These are phyloP conservation scores for Drosophila tanythrix DNA, from an alignment of 2,888 invertebrate species.

Conservation along the genomic window DNA sequence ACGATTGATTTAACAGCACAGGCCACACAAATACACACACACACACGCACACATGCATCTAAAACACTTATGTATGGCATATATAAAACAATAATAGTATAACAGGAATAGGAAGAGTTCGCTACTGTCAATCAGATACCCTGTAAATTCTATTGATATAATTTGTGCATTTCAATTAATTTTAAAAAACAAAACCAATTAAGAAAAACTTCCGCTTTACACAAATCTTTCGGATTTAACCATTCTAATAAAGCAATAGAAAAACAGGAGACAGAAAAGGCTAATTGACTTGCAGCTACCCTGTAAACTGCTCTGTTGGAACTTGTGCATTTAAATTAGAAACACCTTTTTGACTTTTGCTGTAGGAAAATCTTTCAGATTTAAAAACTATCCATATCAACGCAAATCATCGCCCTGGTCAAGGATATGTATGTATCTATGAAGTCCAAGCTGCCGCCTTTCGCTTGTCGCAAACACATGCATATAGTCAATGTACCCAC, in stretches of 20 bases:
- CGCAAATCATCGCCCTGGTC: not conserved
- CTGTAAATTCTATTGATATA: not conserved
- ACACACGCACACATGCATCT: slow-evolving; percentile 9
- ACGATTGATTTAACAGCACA: slow-evolving; percentile 77
- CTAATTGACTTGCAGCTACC: not conserved
- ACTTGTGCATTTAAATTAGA: not conserved
- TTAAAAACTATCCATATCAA: no score
- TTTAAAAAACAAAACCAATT: not conserved
- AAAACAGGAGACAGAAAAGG: not conserved
- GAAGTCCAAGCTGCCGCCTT: no score
- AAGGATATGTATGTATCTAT: not conserved
- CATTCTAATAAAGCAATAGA: slow-evolving; percentile 5
- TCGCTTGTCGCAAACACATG: not conserved
- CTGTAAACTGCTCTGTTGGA: not conserved
- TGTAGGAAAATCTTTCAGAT: not conserved
- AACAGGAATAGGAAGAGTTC: not conserved
- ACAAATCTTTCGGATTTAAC: not conserved
- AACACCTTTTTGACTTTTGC: not conserved
- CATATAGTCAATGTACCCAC: not conserved
- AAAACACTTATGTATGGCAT: slow-evolving; percentile 33
- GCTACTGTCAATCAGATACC: not conserved
- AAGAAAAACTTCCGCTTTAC: not conserved
- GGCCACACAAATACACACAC: slow-evolving; percentile 53
- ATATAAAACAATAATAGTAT: slow-evolving; percentile 23
- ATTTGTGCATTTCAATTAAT: not conserved